Conservation (phyloP, 2,113 vertebrate species). For the Poecile atricapillus region DNA sequence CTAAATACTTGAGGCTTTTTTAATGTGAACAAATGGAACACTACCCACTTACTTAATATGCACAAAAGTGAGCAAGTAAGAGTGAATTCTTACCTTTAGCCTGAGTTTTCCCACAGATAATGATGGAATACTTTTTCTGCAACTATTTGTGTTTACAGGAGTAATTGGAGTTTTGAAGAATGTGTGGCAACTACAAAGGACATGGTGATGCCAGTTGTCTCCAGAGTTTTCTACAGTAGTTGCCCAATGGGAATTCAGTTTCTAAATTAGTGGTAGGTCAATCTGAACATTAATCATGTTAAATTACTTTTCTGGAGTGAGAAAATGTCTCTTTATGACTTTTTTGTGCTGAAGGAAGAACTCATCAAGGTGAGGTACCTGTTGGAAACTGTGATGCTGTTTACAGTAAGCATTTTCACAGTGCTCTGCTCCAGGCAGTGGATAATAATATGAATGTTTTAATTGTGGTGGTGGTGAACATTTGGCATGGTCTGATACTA, state of each 20-base stretch:
- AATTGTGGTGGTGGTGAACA: neutral
- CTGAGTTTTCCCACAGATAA: neutral
- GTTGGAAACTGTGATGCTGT: neutral
- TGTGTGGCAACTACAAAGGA: neutral
- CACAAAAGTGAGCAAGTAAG: neutral
- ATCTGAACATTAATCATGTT: neutral
- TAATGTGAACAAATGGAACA: neutral
- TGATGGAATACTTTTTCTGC: neutral
- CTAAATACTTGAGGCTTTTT: neutral
- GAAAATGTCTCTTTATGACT: neutral
- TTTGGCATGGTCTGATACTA: neutral
- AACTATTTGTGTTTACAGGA: neutral
- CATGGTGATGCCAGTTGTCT: neutral
- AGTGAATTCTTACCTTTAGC: neutral
- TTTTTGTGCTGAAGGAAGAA: neutral
- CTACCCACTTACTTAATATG: neutral
- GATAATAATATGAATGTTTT: neutral
- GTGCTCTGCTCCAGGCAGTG: neutral
- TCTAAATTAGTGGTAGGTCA: neutral
- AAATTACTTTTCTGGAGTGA: neutral
- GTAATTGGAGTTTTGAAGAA: neutral
- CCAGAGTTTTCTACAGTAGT: neutral
- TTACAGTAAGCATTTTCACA: neutral
- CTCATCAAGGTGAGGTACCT: neutral
- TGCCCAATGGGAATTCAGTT: neutral